A percentile compares a stretch with the other conserved stretches of the same genome.
Evolutionary conservation across 1,140 invertebrate species (phyloP).

Genomic region (Drosophila burlai): DNA sequence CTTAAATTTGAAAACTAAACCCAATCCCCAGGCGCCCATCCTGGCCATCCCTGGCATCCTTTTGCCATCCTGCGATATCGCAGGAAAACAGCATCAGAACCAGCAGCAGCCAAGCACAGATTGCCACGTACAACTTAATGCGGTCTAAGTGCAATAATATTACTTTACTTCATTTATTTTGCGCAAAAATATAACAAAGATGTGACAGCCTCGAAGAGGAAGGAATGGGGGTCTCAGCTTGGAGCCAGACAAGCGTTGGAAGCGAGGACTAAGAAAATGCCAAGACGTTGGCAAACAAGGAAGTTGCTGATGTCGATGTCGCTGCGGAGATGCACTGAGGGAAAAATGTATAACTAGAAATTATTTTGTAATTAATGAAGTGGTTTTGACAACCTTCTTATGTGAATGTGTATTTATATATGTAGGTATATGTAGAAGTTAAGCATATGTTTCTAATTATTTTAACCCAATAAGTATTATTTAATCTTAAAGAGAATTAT

Average conservation of each 20-base stretch:
- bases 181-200: conserved; percentile 84
- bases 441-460: too few species aligned
- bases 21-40: conserved; percentile 33
- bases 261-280: conserved; percentile 26
- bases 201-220: conserved; percentile 67
- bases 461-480: too few species aligned
- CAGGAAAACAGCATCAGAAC: neutral
- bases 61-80: conserved; percentile 16
- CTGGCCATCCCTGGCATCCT: conserved; percentile 12
- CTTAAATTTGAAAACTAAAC: conserved; percentile 82
- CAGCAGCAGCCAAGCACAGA: conserved; percentile 55
- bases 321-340: neutral
- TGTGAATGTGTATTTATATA: too few species aligned
- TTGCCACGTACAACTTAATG: conserved; percentile 83
- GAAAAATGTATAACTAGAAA: neutral
- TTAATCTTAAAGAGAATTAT: too few species aligned
- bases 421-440: too few species aligned
- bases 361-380: neutral
- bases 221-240: conserved; percentile 25
- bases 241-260: conserved; percentile 6
- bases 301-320: conserved; percentile 44
- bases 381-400: neutral
- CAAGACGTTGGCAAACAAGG: conserved; percentile 48
- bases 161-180: conserved; percentile 84
- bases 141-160: conserved; percentile 84